These are phyloP conservation scores for Lasioglossum leucozonium DNA, from an alignment of 2,888 invertebrate genomes.

Conservation along the genomic window DNA sequence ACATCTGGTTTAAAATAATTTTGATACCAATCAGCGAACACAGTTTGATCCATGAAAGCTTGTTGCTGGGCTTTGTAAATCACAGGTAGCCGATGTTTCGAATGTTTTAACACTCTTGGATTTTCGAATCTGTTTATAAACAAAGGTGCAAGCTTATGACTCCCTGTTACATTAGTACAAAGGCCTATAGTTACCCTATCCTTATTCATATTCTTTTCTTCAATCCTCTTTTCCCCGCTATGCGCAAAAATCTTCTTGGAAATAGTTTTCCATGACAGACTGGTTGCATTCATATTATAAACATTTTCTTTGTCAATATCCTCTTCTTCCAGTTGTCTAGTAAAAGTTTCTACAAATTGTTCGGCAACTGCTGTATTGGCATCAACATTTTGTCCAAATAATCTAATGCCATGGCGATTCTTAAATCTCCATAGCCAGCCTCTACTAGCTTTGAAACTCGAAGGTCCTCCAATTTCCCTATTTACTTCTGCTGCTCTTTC, in stretches of 20 bases:
- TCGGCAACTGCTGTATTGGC: background rate
- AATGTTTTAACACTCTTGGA: constrained; percentile 26
- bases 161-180: constrained; percentile 15
- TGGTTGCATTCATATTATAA: constrained; percentile 15
- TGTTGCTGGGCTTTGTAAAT: constrained; percentile 14
- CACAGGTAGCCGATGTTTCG: constrained; percentile 12
- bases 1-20: constrained; percentile 20
- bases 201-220: constrained; percentile 10
- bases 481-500: constrained; percentile 26
- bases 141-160: constrained; percentile 19
- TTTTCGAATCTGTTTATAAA: constrained; percentile 16
- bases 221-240: background rate
- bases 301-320: constrained; percentile 24
- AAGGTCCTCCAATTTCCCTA: constrained; percentile 23
- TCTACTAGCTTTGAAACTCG: constrained; percentile 23
- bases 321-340: constrained; percentile 12
- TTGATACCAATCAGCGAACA: constrained; percentile 23
- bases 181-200: constrained; percentile 20
- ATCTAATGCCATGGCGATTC: constrained; percentile 17
- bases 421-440: constrained; percentile 30
- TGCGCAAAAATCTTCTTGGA: background rate
- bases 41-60: constrained; percentile 3
- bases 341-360: constrained; percentile 12
- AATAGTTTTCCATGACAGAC: constrained; percentile 1
- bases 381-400: constrained; percentile 6